phyloP scores from a whole-genome alignment of 2,888 invertebrate genomes.

The Megastigmus dorsalis region DNA sequence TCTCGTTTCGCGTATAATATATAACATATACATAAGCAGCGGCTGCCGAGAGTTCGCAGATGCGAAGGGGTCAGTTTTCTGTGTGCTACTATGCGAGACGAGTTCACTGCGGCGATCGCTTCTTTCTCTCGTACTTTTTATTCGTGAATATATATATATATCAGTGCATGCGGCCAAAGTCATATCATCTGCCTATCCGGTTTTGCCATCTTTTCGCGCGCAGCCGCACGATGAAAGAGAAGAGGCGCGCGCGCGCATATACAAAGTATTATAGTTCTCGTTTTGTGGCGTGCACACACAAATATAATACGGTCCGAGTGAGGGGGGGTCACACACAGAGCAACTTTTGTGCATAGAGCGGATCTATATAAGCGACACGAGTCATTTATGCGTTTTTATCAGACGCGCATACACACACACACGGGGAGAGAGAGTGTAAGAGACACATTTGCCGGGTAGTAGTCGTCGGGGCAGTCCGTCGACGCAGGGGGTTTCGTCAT shows the following conservation, averaged over 20 bases:
- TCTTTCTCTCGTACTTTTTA: no score
- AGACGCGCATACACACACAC: neutral
- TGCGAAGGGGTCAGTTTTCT: neutral
- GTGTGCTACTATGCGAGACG: conserved; percentile 3
- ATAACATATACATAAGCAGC: neutral
- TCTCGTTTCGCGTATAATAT: neutral
- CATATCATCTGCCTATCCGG: conserved; percentile 45
- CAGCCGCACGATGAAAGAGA: neutral
- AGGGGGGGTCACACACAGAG: conserved; percentile 25
- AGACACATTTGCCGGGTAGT: no score
- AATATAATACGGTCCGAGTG: neutral
- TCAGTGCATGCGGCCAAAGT: neutral
- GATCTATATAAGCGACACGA: no score
- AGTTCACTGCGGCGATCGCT: no score
- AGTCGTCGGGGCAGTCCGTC: no score
- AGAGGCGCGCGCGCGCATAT: neutral
- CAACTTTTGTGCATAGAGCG: conserved; percentile 34
- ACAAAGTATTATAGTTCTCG: no score
- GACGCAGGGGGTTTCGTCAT: neutral
- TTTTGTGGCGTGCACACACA: neutral
- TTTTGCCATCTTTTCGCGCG: neutral
- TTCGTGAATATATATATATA: no score
- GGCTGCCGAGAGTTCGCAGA: conserved; percentile 23
- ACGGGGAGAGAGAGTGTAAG: no score
- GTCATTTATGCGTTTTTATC: conserved; percentile 44